These are phyloP conservation scores for Neuroterus valhalla DNA, from an alignment of 1,140 invertebrate genomes.

Conservation along the genomic window DNA sequence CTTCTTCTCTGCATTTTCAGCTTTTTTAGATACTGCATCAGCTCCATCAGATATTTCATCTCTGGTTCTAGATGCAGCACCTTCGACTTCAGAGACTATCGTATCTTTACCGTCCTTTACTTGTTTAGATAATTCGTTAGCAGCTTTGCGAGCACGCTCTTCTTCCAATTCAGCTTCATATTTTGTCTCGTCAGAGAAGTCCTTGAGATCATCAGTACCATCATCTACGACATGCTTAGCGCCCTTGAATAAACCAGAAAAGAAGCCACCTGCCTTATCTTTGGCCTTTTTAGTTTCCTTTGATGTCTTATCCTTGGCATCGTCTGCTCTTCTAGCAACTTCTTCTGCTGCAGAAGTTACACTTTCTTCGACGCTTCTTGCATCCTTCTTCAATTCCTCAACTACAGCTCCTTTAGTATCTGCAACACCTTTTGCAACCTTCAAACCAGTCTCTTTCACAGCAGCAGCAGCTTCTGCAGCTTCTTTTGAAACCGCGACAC, in stretches of 20 bases:
- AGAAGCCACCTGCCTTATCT: constrained; percentile 38
- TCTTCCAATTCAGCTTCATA: constrained; percentile 39
- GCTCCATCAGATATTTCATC: not conserved
- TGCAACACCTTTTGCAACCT: constrained; percentile 4
- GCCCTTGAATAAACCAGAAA: not conserved
- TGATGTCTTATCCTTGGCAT: constrained; percentile 42
- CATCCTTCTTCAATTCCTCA: constrained; percentile 47
- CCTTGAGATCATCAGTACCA: constrained; percentile 44
- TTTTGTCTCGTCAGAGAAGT: constrained; percentile 54
- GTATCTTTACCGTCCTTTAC: constrained; percentile 23
- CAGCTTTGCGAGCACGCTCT: constrained; percentile 6
- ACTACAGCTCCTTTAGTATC: constrained; percentile 32
- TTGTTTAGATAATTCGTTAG: not conserved
- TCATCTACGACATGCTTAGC: constrained; percentile 34
- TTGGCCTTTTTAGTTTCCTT: constrained; percentile 47
- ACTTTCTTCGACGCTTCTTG: constrained; percentile 51
- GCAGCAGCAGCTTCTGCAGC: not conserved
- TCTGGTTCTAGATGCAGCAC: constrained; percentile 35
- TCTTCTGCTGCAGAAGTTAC: constrained; percentile 43
- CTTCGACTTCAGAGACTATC: constrained; percentile 37
- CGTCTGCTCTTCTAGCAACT: constrained; percentile 14
- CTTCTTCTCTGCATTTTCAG: not conserved
- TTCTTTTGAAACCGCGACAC: constrained; percentile 30
- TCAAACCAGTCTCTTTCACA: not conserved
- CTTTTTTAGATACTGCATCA: not conserved